These are phyloP conservation scores for Calameuta pallipes DNA, from an alignment of 2,888 invertebrate species.

Conservation along the genomic window DNA sequence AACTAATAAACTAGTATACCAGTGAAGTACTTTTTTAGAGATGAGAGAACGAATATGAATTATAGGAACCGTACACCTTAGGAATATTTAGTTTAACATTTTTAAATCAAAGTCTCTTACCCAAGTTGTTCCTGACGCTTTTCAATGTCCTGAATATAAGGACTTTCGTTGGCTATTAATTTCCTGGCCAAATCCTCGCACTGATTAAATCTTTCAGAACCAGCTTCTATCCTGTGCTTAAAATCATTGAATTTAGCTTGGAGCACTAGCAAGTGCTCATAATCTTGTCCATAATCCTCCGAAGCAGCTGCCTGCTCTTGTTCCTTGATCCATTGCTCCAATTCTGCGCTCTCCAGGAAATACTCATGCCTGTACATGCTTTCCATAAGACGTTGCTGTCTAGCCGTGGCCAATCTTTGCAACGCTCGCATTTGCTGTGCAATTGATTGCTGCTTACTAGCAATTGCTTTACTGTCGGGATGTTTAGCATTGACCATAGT, in stretches of 20 bases:
- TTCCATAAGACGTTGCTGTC: slow-evolving; percentile 90
- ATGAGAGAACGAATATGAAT: neutral
- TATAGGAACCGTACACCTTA: neutral
- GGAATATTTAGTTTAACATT: neutral
- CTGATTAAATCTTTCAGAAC: slow-evolving; percentile 89
- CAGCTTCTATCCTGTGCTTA: slow-evolving; percentile 89
- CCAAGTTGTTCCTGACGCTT: slow-evolving; percentile 87
- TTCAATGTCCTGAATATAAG: slow-evolving; percentile 87
- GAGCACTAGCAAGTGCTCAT: slow-evolving; percentile 86
- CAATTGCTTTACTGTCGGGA: slow-evolving; percentile 85
- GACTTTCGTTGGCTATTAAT: slow-evolving; percentile 85
- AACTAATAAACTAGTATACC: slow-evolving; percentile 2
- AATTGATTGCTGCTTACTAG: slow-evolving; percentile 79
- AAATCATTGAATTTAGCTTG: slow-evolving; percentile 94
- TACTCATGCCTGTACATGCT: slow-evolving; percentile 92
- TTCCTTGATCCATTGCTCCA: slow-evolving; percentile 93
- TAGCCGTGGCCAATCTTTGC: slow-evolving; percentile 81
- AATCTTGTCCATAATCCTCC: slow-evolving; percentile 95
- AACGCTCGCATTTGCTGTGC: slow-evolving; percentile 83
- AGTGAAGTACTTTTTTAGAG: neutral
- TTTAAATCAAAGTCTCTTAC: slow-evolving; percentile 67
- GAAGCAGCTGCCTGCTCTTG: slow-evolving; percentile 89
- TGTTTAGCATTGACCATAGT: slow-evolving; percentile 84
- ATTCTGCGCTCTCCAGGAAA: slow-evolving; percentile 87
- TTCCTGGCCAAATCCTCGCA: slow-evolving; percentile 92